phyloP scores from a whole-genome alignment of 1,140 invertebrate genomes.

The Pemphigus obesinymphae region DNA sequence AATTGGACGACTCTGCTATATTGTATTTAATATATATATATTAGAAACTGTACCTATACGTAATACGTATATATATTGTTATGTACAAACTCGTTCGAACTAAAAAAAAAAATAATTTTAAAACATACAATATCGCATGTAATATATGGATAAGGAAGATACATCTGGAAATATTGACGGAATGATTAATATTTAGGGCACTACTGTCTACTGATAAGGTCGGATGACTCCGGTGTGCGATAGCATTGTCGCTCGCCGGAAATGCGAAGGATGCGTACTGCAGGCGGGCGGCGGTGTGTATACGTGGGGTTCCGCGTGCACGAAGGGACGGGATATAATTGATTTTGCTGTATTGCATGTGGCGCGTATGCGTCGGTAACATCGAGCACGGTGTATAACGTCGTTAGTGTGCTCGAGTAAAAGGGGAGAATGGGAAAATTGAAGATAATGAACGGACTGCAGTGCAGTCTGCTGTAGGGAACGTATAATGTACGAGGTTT shows the following conservation, averaged over 20 bases:
- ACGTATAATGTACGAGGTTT: neutral
- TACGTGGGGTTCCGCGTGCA: neutral
- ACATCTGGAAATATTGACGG: neutral
- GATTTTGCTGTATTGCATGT: neutral
- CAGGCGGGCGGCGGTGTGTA: no score
- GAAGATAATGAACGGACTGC: slow-evolving; percentile 30
- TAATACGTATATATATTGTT: no score
- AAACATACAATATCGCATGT: no score
- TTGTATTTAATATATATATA: no score
- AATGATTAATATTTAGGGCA: neutral
- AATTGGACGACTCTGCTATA: no score
- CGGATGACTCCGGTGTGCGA: neutral
- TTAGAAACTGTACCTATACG: no score
- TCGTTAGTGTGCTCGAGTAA: slow-evolving; percentile 15
- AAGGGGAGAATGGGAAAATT: slow-evolving; percentile 39
- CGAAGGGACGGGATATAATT: slow-evolving; percentile 20
- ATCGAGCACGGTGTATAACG: slow-evolving; percentile 14
- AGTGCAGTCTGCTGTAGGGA: neutral
- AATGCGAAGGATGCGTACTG: neutral
- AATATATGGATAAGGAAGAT: neutral
- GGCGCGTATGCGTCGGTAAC: neutral
- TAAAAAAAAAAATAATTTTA: no score
- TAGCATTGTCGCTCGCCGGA: neutral
- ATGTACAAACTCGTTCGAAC: no score
- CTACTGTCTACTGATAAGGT: slow-evolving; percentile 5